Evolutionary conservation across 2,888 invertebrate species (phyloP).

Genomic region (Cistogaster globosa): DNA sequence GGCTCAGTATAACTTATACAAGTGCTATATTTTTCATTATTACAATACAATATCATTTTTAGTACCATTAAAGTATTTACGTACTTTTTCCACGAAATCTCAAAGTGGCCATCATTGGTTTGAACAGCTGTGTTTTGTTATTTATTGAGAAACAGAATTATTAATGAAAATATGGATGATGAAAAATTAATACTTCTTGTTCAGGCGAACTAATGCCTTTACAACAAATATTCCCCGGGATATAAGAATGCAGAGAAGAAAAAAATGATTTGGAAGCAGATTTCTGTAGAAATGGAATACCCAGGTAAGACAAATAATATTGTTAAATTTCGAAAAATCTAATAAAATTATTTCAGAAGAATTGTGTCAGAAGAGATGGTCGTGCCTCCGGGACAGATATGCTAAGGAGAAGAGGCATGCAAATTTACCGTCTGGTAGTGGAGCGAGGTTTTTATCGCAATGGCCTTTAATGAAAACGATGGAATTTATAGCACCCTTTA

Average conservation of each 20-base stretch:
- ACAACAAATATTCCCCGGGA: not conserved
- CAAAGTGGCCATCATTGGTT: not conserved
- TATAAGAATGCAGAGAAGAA: not conserved
- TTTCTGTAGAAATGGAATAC: not conserved
- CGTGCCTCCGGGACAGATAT: not conserved
- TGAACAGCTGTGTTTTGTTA: not conserved
- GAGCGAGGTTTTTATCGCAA: not conserved
- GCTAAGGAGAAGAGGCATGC: not conserved
- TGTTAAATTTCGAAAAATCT: not conserved
- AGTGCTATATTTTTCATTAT: too few relatives aligned
- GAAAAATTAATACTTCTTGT: not conserved
- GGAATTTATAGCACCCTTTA: not conserved
- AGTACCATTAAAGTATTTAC: not conserved
- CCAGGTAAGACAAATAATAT: not conserved
- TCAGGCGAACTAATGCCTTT: not conserved
- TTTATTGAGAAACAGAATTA: not conserved
- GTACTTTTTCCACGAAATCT: not conserved
- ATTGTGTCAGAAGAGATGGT: not conserved
- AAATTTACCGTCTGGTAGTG: not conserved
- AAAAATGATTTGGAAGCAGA: not conserved
- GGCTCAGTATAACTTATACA: too few relatives aligned
- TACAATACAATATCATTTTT: not conserved
- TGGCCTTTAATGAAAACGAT: not conserved
- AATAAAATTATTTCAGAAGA: not conserved
- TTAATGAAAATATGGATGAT: not conserved